Evolutionary conservation across 1,140 invertebrate genomes (phyloP).

Genomic region (Micrasema minimum): DNA sequence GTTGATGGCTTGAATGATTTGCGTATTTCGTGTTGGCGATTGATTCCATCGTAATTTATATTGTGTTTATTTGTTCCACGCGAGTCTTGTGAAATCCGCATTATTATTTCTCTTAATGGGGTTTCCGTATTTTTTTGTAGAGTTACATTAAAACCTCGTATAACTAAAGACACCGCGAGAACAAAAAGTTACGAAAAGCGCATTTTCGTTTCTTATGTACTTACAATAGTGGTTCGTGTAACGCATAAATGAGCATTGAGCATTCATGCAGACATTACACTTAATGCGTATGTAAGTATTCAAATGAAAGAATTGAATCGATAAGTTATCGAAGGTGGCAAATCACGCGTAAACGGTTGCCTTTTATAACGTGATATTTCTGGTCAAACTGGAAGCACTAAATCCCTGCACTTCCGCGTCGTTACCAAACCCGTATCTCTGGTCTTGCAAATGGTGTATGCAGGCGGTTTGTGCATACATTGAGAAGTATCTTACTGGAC

Average conservation of each 20-base stretch:
- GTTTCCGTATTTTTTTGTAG: constrained; percentile 6
- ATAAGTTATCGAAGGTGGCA: constrained; percentile 11
- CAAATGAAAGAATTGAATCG: no score
- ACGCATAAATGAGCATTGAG: no score
- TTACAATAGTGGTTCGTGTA: no score
- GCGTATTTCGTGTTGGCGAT: constrained; percentile 32
- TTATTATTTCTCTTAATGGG: constrained; percentile 11
- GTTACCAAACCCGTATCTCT: constrained; percentile 30
- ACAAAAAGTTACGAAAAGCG: no score
- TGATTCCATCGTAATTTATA: constrained; percentile 21
- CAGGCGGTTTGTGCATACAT: background rate
- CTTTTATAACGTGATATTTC: background rate
- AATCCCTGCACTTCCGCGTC: constrained; percentile 29
- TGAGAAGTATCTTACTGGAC: background rate
- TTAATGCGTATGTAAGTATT: no score
- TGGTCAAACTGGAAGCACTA: constrained; percentile 25
- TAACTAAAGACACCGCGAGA: no score
- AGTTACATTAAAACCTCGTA: no score
- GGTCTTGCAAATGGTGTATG: constrained; percentile 4
- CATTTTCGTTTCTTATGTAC: no score
- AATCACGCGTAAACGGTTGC: constrained; percentile 17
- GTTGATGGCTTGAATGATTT: constrained; percentile 27
- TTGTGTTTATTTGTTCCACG: constrained; percentile 5
- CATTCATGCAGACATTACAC: no score
- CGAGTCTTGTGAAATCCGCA: background rate